Base-by-base conservation (phyloP, 2,888 invertebrate species). In the Antitype chi region DNA sequence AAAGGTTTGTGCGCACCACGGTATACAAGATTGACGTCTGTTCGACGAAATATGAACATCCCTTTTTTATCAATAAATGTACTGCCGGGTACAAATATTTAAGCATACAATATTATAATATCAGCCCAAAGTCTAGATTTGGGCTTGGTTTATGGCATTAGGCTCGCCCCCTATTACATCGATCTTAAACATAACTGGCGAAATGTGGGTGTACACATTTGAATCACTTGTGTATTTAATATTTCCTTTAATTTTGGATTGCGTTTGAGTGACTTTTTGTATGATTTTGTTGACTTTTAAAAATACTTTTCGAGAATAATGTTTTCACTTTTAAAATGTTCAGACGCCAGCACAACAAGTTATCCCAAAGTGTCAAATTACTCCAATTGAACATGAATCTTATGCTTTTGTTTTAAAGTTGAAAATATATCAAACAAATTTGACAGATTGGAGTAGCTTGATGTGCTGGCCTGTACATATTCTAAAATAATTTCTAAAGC, bases 1-100 rank as follows among this genome's bases (percentile, higher is more conserved):
- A 71, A 68, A 82, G 78, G 86, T 71, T 71, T 38, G 76, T 15
- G 68, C 70, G n/a, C 67, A 82, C 76, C n/a, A 76, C 25, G 55
- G 49, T 28, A 64, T 15, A 43, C 25, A 60, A 43, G 52, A 23
- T 52, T 70, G 43, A 66, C 7, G 11, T 62, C 6, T 11, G 25
- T 69, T 64, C 20, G 20, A 47, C 23, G n/a, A 43, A 57, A 78
- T 62, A 67, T 62, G 15, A 66, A 20, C 11, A 28, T 49, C 13
- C 25, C 13, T 25, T 25, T 47, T 47, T 13, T 47, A 7, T 5
- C 23, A 67, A 28, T 13, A 66, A 28, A 66, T 3, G 47, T 25
- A 64, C 20, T 20, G 20, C 20, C 25, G 20, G 1, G 8, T 66
- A 28, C 25, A 64, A 53, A 53, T 67, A 28, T 53, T 28, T 28